Evolutionary conservation across 2,888 invertebrate genomes (phyloP).

Genomic region (Rotaria sp.): DNA sequence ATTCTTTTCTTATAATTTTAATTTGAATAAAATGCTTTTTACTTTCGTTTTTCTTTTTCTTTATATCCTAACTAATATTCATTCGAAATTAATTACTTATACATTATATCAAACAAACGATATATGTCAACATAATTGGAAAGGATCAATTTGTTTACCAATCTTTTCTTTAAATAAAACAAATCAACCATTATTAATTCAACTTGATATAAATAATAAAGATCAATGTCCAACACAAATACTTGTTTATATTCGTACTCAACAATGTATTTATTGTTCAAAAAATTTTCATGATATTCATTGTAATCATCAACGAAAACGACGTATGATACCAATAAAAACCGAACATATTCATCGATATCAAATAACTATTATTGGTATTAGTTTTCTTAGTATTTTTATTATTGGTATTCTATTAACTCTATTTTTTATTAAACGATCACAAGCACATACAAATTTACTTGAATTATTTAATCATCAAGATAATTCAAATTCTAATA

Average conservation of each 20-base stretch:
- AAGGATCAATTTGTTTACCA: slow-evolving; percentile 8
- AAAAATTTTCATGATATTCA: not conserved
- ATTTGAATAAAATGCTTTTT: not conserved
- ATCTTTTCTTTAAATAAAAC: not conserved
- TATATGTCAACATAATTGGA: not conserved
- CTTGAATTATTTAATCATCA: not conserved
- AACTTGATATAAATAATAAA: not conserved
- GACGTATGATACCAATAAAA: not conserved
- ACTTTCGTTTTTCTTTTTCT: not conserved
- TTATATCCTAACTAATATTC: not conserved
- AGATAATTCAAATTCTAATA: not conserved
- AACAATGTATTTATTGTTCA: not conserved
- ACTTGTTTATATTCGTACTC: not conserved
- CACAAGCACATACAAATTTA: not conserved
- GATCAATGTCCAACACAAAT: not conserved
- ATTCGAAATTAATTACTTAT: slow-evolving; percentile 6
- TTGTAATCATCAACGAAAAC: not conserved
- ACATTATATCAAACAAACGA: slow-evolving; percentile 1
- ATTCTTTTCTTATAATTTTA: not conserved
- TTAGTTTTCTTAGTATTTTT: not conserved
- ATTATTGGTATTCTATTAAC: not conserved
- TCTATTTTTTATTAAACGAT: not conserved
- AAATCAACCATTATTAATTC: not conserved
- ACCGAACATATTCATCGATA: not conserved
- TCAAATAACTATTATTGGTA: not conserved